Conservation (phyloP, 1,140 invertebrate genomes). For the Battus philenor region DNA sequence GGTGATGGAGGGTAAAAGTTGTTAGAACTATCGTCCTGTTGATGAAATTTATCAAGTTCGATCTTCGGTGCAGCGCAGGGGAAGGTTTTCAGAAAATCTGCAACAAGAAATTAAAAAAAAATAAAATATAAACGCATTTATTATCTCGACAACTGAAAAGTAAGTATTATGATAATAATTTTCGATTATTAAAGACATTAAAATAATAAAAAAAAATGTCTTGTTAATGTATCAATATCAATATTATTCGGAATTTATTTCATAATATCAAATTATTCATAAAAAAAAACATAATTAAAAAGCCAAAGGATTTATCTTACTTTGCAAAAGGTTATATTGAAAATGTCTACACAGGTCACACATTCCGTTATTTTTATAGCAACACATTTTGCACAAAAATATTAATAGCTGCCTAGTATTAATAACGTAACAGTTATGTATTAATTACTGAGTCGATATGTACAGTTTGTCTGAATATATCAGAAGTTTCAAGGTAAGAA, state of each 20-base stretch:
- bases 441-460: conserved; percentile 40
- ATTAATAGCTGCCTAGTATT: conserved; percentile 18
- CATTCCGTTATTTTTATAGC: conserved; percentile 63
- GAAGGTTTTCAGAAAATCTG: conserved; percentile 64
- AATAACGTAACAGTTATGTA: conserved; percentile 26
- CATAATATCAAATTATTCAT: no score
- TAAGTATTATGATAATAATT: no score
- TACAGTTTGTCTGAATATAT: conserved; percentile 41
- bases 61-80: conserved; percentile 55
- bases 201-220: no score
- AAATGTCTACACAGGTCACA: conserved; percentile 65
- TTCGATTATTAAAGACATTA: no score
- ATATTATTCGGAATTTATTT: no score
- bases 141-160: no score
- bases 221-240: no score
- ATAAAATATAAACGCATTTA: no score
- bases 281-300: no score
- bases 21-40: conserved; percentile 38
- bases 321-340: conserved; percentile 56
- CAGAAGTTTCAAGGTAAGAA: conserved; percentile 65
- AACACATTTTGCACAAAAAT: conserved; percentile 55
- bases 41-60: conserved; percentile 30
- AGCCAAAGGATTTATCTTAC: conserved; percentile 43
- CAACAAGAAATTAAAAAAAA: conserved; percentile 17
- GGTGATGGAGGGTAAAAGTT: conserved; percentile 62